Evolutionary conservation across 2,113 vertebrate species (phyloP).

Genomic region (Plectropomus leopardus): DNA sequence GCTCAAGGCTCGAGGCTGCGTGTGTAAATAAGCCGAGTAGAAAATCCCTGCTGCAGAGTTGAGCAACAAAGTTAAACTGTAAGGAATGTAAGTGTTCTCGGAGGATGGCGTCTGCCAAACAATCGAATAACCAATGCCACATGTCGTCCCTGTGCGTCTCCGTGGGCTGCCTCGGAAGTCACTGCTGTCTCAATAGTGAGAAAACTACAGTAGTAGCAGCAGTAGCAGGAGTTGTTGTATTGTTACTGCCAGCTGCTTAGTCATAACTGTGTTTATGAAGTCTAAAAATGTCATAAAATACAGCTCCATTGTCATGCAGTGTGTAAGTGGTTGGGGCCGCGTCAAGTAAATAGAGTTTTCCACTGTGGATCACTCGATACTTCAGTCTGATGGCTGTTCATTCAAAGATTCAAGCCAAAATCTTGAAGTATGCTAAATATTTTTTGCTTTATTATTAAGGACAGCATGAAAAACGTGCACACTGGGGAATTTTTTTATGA

Average conservation of each 20-base stretch:
- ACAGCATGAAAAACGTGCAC: neutral
- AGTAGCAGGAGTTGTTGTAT: conserved; percentile 14
- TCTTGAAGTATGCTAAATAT: neutral
- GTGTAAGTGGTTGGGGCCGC: conserved; percentile 3
- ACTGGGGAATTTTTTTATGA: conserved; percentile 12
- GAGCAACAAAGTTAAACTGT: conserved; percentile 72
- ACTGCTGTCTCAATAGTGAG: conserved; percentile 39
- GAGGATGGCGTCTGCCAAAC: conserved; percentile 65
- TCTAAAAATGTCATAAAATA: conserved; percentile 6
- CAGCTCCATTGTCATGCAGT: neutral
- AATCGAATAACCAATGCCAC: conserved; percentile 80
- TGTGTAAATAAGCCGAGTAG: conserved; percentile 62
- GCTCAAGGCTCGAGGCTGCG: conserved; percentile 56
- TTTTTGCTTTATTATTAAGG: neutral
- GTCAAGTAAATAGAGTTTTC: conserved; percentile 5
- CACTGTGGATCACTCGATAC: too few relatives aligned
- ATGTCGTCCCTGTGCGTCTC: conserved; percentile 67
- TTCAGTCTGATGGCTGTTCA: conserved; percentile 9
- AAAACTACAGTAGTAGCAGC: conserved; percentile 29
- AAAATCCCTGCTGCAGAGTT: conserved; percentile 68
- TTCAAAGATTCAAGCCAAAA: neutral
- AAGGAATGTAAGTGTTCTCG: conserved; percentile 69
- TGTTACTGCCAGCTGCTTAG: conserved; percentile 14
- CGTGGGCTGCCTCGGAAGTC: conserved; percentile 44
- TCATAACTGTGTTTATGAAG: conserved; percentile 7